Base-by-base conservation (phyloP, 2,113 vertebrate genomes). In the Amphilophus citrinellus region DNA sequence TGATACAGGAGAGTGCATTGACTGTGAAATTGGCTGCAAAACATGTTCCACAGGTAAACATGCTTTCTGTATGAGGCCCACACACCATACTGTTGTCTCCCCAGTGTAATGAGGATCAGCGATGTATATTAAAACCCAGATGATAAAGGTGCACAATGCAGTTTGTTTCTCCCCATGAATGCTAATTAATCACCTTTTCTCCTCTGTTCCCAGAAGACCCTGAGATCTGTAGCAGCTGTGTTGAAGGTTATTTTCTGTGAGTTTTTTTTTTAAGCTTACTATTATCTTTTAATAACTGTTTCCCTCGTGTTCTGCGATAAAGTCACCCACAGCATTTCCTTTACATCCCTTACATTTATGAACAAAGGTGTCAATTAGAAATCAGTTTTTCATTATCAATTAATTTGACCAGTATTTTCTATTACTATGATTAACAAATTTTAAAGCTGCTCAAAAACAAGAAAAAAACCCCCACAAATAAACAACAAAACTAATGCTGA, bases 1-100 rank as follows among this genome's bases (percentile, higher is more conserved):
- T 58, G 96, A 95, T 61, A 96, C 95, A n/a, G 96, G 93, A 83
- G 96, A 96, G 90, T 97, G 96, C 77, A 89, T 96, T 58, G 92
- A 96, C 84, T 97, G 96, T 90, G 94, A 94, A 71, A 78, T 85
- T 73, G 95, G 96, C 59, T 97, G 96, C 83, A 95, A 93, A 85
- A 91, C 94, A 18, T 97, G 96, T 66, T 94, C 95, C 80, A 79
- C 93, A 91, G 96, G 96, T 97, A 90, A 93, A 82, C n/a, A 61
- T 3, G 61, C 22, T 20, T 83, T 17, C 44, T 65, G 27, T 53
- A 22, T 42, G 42, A 39, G 11, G 10, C 17, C 27, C 35, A 62
- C 75, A 87, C 18, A 37, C n/a, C 47, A 53, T 30, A 58, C 35
- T 71, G 7, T 59, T 57, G 42, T 61, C 6, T 22, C 18, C 24